A percentile compares a stretch with the other conserved stretches of the same genome.
Conservation (phyloP, 2,113 vertebrate genomes). For the Otolemur garnettii region DNA sequence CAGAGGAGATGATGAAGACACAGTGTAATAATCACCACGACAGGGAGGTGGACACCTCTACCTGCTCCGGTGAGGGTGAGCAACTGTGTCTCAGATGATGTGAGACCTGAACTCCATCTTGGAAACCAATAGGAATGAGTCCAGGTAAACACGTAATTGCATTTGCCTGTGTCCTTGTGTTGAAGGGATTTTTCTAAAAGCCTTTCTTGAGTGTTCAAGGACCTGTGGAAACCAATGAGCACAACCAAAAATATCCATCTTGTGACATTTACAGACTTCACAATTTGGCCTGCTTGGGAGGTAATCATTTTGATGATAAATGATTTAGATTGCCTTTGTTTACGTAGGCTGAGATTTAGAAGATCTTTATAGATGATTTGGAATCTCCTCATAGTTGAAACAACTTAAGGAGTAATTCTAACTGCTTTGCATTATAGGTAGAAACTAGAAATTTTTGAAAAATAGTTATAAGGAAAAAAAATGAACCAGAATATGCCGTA, state of each 20-base stretch:
- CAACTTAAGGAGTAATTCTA: background rate
- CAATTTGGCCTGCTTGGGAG: no score
- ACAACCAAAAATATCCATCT: background rate
- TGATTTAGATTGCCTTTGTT: background rate
- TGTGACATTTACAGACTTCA: background rate
- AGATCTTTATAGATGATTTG: background rate
- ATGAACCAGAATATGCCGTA: background rate
- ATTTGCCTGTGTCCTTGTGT: background rate
- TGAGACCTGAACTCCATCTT: background rate
- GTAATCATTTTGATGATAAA: background rate
- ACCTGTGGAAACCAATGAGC: background rate
- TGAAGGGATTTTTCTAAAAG: background rate
- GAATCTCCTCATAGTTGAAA: background rate
- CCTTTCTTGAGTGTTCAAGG: background rate
- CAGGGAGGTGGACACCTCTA: rapidly evolving
- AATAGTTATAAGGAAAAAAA: background rate
- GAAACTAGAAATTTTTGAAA: slow-evolving; percentile 5
- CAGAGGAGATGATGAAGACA: background rate
- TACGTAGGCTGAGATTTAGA: background rate
- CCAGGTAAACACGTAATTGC: background rate
- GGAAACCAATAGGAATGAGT: background rate
- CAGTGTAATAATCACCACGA: rapidly evolving
- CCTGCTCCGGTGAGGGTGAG: background rate
- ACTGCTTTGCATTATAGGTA: background rate
- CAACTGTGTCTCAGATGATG: no score